Percentiles rank a stretch among this genome's conserved stretches.
phyloP scores from a whole-genome alignment of 1,140 invertebrate genomes.

The Achroia grisella region DNA sequence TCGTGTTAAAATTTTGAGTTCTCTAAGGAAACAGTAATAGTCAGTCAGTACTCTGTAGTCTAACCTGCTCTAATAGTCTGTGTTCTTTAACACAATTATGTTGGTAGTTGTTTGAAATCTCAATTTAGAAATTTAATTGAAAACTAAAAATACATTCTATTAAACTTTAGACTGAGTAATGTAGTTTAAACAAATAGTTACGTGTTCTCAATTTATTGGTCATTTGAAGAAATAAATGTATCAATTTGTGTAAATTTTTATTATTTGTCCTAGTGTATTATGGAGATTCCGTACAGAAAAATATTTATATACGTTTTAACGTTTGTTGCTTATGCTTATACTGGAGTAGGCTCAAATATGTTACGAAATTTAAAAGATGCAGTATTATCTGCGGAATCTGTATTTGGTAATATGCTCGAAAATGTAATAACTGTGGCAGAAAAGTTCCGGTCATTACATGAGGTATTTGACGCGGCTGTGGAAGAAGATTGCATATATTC shows the following conservation, averaged over 20 bases:
- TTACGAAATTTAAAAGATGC: constrained; percentile 83
- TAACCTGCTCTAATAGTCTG: no score
- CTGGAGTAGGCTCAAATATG: constrained; percentile 84
- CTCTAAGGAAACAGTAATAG: no score
- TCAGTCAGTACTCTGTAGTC: no score
- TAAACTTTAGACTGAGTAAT: no score
- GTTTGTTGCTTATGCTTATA: constrained; percentile 85
- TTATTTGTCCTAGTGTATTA: constrained; percentile 31
- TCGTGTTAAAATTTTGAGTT: no score
- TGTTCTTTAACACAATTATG: no score
- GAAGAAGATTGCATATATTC: constrained; percentile 86
- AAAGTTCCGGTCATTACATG: constrained; percentile 84
- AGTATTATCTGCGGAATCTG: constrained; percentile 82
- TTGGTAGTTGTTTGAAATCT: no score
- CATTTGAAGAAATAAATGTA: not conserved
- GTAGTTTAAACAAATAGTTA: no score
- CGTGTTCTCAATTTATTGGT: constrained; percentile 18
- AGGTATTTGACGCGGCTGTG: constrained; percentile 87
- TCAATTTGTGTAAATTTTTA: not conserved
- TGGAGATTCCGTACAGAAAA: constrained; percentile 84
- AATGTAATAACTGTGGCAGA: constrained; percentile 84
- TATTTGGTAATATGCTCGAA: constrained; percentile 83
- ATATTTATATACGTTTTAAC: constrained; percentile 82
- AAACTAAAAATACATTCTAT: no score
- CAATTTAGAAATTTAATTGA: no score